Conservation (phyloP, 1,140 invertebrate genomes). For the Diabrotica virgifera region DNA sequence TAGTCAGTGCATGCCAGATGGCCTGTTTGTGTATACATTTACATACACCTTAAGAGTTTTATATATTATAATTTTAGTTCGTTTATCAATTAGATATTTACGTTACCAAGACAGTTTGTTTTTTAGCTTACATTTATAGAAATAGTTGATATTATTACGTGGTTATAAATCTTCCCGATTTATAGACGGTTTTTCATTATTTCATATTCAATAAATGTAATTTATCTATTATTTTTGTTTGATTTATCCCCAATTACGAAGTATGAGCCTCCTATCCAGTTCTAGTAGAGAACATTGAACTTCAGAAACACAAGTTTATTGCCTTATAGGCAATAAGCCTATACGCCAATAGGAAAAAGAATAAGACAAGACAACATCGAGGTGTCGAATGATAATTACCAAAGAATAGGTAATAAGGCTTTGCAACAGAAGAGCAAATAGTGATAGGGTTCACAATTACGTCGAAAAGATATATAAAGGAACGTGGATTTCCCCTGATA, state of each 20-base stretch:
- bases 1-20: constrained; percentile 43
- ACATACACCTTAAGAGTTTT: constrained; percentile 45
- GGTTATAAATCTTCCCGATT: constrained; percentile 13
- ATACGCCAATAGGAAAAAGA: too few relatives aligned
- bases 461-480: too few relatives aligned
- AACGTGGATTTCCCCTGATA: too few relatives aligned
- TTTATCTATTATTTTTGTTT: constrained; percentile 20
- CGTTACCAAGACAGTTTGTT: constrained; percentile 31
- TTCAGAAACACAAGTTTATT: too few relatives aligned
- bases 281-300: too few relatives aligned
- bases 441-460: too few relatives aligned
- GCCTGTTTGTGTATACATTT: constrained; percentile 45
- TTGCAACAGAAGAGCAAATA: too few relatives aligned
- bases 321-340: too few relatives aligned
- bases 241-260: not conserved
- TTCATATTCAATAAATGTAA: constrained; percentile 25
- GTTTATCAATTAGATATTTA: constrained; percentile 41
- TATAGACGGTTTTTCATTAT: constrained; percentile 23
- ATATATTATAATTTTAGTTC: constrained; percentile 41
- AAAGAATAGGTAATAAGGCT: too few relatives aligned
- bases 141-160: constrained; percentile 23
- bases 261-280: too few relatives aligned
- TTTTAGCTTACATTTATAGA: constrained; percentile 33
- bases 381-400: too few relatives aligned
- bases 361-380: too few relatives aligned